Evolutionary conservation across 2,113 vertebrate genomes (phyloP).

Genomic region (Prietella phreatophila): DNA sequence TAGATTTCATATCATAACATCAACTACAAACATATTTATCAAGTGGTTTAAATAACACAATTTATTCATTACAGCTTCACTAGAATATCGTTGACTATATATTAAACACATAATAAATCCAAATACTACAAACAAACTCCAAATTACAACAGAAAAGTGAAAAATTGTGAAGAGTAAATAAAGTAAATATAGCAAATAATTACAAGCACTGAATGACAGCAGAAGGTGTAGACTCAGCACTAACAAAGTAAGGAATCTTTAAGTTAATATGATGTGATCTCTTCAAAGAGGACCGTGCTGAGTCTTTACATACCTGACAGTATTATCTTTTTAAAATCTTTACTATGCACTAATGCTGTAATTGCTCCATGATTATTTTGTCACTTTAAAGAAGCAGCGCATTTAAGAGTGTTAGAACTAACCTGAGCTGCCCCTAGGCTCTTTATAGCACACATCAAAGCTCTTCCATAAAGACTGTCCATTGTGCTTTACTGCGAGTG

Average conservation of each 20-base stretch:
- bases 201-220: neutral
- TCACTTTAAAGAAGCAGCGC: conserved; percentile 66
- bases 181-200: neutral
- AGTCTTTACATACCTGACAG: conserved; percentile 58
- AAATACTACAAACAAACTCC: neutral
- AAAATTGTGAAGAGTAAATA: neutral
- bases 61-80: neutral
- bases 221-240: neutral
- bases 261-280: conserved; percentile 27
- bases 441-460: conserved; percentile 63
- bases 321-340: conserved; percentile 37
- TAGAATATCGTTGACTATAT: neutral
- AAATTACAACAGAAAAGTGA: neutral
- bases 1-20: conserved; percentile 3
- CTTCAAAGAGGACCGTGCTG: conserved; percentile 51
- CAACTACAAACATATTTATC: neutral
- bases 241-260: conserved; percentile 15
- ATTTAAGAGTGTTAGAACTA: conserved; percentile 51
- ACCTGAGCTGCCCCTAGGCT: conserved; percentile 53
- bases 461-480: conserved; percentile 42
- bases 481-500: neutral
- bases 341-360: conserved; percentile 47
- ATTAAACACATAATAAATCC: neutral
- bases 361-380: conserved; percentile 56
- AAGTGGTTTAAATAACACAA: neutral